Evolutionary conservation across 1,140 invertebrate genomes (phyloP).

Genomic region (Procambarus clarkii): DNA sequence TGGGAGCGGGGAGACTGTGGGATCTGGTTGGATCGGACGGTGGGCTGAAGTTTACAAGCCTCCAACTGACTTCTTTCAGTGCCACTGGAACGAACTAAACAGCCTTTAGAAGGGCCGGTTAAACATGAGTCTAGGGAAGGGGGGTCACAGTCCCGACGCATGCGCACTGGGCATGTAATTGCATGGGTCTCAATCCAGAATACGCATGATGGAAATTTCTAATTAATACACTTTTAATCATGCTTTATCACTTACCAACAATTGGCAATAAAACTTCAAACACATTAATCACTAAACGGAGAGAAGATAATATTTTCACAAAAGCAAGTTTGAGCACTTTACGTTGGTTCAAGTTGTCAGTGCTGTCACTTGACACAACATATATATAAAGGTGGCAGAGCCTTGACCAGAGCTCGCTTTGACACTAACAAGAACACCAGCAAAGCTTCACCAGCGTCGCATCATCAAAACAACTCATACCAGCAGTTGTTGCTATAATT

Average conservation of each 20-base stretch:
- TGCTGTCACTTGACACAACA: not conserved
- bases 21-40: not conserved
- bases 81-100: not conserved
- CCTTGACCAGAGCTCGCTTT: no score
- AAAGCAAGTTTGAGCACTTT: not conserved
- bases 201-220: not conserved
- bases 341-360: not conserved
- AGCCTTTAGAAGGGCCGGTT: not conserved
- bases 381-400: no score
- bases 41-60: not conserved
- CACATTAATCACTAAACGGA: not conserved
- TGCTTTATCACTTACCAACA: not conserved
- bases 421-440: no score
- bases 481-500: no score
- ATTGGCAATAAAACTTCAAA: not conserved
- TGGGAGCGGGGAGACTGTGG: not conserved
- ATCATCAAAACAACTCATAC: no score
- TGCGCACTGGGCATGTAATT: constrained; percentile 31
- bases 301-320: not conserved
- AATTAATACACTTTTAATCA: not conserved
- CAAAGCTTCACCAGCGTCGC: no score
- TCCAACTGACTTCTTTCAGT: not conserved
- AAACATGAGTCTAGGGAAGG: not conserved
- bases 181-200: constrained; percentile 19
- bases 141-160: constrained; percentile 14